phyloP scores from a whole-genome alignment of 23 tunicate species.

The Halocynthia aurantium region DNA sequence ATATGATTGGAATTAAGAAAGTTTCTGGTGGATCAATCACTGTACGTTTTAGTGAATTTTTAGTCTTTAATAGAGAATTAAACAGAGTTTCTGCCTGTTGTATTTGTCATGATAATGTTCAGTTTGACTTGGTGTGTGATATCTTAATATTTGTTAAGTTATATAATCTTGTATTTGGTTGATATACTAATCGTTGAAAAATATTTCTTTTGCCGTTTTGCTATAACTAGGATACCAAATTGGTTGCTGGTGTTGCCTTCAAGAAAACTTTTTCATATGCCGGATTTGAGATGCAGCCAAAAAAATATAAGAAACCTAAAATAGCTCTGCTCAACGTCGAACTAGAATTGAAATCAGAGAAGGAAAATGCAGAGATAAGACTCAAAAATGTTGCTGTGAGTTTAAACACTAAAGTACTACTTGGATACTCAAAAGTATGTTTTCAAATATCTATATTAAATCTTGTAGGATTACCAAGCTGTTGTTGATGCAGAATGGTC shows the following conservation, averaged over 20 bases:
- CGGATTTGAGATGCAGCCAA: constrained; percentile 98
- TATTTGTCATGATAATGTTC: too few relatives aligned
- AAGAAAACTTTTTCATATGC: constrained; percentile 97
- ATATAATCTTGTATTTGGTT: neutral
- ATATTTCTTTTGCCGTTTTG: neutral
- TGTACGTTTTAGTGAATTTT: constrained; percentile 8
- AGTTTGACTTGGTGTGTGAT: too few relatives aligned
- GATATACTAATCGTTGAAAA: neutral
- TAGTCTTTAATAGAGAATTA: too few relatives aligned
- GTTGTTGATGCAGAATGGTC: constrained; percentile 99
- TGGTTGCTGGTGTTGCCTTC: constrained; percentile 97
- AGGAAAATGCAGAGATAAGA: constrained; percentile 96
- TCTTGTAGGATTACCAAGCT: constrained; percentile 82
- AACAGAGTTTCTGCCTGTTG: too few relatives aligned
- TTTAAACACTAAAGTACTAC: neutral
- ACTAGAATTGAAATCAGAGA: constrained; percentile 93
- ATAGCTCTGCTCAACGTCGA: constrained; percentile 94
- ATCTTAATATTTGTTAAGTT: too few relatives aligned
- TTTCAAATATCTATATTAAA: neutral
- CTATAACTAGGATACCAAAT: constrained; percentile 54
- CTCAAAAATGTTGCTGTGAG: constrained; percentile 77
- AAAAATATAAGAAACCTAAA: constrained; percentile 86
- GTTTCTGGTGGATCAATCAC: constrained; percentile 93
- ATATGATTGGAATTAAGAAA: constrained; percentile 98
- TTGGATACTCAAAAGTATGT: too few relatives aligned